Base-by-base conservation (phyloP, 1,140 invertebrate genomes). In the Trichoplusia ni region DNA sequence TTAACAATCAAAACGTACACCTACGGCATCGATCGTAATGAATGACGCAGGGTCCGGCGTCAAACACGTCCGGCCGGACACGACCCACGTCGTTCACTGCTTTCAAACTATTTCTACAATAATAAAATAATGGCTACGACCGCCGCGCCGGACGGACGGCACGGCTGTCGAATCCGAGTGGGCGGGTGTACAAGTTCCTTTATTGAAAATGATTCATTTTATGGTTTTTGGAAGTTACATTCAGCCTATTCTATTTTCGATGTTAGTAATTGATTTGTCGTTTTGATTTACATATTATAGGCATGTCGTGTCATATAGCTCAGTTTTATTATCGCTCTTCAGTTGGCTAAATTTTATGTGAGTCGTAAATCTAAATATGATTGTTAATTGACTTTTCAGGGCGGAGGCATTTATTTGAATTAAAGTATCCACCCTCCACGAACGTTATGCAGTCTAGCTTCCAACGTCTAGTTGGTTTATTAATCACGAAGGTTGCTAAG, bases 31-130 rank as follows among this genome's bases (percentile, higher is more conserved):
- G 69, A 71, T 62, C 42, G 64, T 66, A 69, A 68, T 71, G 66
- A 74, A 73, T 67, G 49, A 64, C 46, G 42, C 27, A 18, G 66
- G 68, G 66, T 65, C 74, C 68, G 75, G 66, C 75, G 75, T 65
- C 79, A 72, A 76, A 72, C 73, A 38, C 64, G 59, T 75, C 78
- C 75, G 75, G 69, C 61, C 76, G 71, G 69, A 73, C 60, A 47
- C 75, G 73, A 71, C 77, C 77, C 78, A 72, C 73, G 80, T 83
- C 84, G 69, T 66, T 77, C 79, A 73, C 42, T 54, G 60, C 44
- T 54, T 71, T 64, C 65, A 60, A 61, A 63, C 58, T 60, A 69
- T 67, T 76, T 54, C 63, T 69, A 71, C 64, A 69, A 53, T 64
- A 71, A 65, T 67, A 75, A 71, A 68, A 68, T 74, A 69, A 68